phyloP scores from a whole-genome alignment of 2,113 vertebrate species.

The Neolamprologus hecqui region DNA sequence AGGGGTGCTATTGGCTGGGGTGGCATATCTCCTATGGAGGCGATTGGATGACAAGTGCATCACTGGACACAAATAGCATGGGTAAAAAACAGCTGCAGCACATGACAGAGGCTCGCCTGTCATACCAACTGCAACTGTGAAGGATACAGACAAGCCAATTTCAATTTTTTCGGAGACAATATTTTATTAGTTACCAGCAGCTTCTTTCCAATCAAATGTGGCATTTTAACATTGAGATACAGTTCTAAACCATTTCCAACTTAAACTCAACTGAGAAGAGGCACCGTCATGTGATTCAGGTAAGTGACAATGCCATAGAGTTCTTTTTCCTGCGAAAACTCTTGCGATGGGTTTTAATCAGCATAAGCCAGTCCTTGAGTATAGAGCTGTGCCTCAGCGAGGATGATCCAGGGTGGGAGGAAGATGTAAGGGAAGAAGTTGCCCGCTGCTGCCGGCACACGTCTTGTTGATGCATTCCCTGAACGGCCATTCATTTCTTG shows the following conservation, averaged over 20 bases:
- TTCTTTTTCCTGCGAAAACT: constrained; percentile 81
- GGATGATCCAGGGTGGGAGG: constrained; percentile 51
- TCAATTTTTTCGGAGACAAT: constrained; percentile 66
- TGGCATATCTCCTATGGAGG: neutral
- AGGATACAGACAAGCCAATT: constrained; percentile 30
- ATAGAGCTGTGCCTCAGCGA: constrained; percentile 67
- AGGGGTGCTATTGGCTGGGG: constrained; percentile 58
- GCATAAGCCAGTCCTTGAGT: constrained; percentile 82
- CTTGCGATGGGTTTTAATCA: constrained; percentile 81
- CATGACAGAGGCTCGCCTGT: neutral
- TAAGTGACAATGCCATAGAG: constrained; percentile 59
- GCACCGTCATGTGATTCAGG: constrained; percentile 56
- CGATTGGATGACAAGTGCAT: constrained; percentile 49
- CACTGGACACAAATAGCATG: constrained; percentile 5
- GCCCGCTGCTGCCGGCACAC: constrained; percentile 51
- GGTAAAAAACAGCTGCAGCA: constrained; percentile 50
- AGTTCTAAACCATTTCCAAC: constrained; percentile 70
- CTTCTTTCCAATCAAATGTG: constrained; percentile 71
- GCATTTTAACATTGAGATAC: constrained; percentile 57
- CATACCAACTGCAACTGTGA: neutral
- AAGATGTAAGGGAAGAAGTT: neutral
- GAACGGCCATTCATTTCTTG: constrained; percentile 67
- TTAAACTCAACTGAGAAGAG: constrained; percentile 71
- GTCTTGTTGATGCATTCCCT: constrained; percentile 34
- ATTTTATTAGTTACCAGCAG: constrained; percentile 77